These are phyloP conservation scores for human (Homo sapiens) DNA, from an alignment of 2,113 vertebrate genomes.

Conservation along the genomic window DNA sequence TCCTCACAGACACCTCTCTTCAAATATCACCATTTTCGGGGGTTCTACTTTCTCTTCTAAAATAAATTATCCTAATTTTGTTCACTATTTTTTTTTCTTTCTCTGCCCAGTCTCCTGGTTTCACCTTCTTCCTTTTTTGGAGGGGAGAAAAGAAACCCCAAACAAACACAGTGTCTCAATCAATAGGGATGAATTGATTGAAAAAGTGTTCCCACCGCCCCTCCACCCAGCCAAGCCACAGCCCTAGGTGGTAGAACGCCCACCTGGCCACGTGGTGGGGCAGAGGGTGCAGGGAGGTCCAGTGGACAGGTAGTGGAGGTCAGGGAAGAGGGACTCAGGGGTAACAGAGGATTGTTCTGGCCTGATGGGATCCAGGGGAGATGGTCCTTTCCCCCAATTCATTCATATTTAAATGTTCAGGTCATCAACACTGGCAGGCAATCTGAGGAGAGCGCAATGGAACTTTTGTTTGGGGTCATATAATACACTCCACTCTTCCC, in stretches of 20 bases:
- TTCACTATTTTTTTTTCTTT: conserved; percentile 21
- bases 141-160: background rate
- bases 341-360: background rate
- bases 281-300: background rate
- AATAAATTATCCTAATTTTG: conserved; percentile 66
- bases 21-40: conserved; percentile 80
- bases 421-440: conserved; percentile 64
- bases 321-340: background rate
- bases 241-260: background rate
- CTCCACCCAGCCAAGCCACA: background rate
- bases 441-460: conserved; percentile 54
- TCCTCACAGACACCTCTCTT: conserved; percentile 87
- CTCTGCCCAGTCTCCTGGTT: background rate
- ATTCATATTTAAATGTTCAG: conserved; percentile 67
- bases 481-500: conserved; percentile 43
- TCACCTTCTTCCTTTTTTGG: conserved; percentile 61
- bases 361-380: conserved; percentile 50
- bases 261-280: background rate
- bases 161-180: background rate
- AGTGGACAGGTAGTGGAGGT: background rate
- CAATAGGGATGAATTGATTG: background rate
- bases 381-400: conserved; percentile 44
- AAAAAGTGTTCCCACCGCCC: background rate
- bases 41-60: conserved; percentile 78
- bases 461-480: conserved; percentile 66